A percentile compares a stretch with the other conserved stretches of the same genome.
These are phyloP conservation scores for Ophioninae sp. DNA, from an alignment of 2,888 invertebrate species.

Conservation along the genomic window DNA sequence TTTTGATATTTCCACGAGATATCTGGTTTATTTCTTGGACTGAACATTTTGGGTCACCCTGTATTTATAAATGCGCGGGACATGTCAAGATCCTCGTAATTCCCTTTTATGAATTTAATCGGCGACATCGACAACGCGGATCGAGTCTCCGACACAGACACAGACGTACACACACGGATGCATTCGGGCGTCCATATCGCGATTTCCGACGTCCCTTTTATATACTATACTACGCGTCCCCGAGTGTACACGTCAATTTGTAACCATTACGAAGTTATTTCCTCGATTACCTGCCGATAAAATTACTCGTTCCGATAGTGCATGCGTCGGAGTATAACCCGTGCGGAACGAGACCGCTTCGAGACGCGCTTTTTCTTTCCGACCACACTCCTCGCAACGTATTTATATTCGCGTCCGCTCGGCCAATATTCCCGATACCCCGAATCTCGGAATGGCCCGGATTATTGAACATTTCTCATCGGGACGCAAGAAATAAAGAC, in stretches of 20 bases:
- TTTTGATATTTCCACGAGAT: not conserved
- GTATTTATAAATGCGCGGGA: conserved; percentile 6
- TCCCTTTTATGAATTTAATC: conserved; percentile 62
- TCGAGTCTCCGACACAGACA: not conserved
- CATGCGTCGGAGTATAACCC: conserved; percentile 24
- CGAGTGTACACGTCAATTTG: conserved; percentile 67
- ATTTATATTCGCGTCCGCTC: not conserved
- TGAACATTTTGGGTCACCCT: not conserved
- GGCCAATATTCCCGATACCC: conserved; percentile 18
- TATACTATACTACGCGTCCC: conserved; percentile 18
- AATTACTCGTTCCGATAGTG: conserved; percentile 57
- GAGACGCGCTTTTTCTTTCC: conserved; percentile 32
- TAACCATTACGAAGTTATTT: conserved; percentile 69
- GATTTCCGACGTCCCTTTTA: conserved; percentile 31
- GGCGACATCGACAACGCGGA: conserved; percentile 50
- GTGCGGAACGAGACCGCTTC: conserved; percentile 26
- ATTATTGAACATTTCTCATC: conserved; percentile 21
- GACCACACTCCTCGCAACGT: conserved; percentile 8
- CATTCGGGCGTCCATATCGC: conserved; percentile 16
- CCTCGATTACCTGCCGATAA: conserved; percentile 68
- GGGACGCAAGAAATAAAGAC: not conserved
- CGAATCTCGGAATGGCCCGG: not conserved
- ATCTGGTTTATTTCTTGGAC: not conserved
- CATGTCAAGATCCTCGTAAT: conserved; percentile 53
- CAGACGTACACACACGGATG: not conserved